These are phyloP conservation scores for Esox masquinongy DNA, from an alignment of 2,797 vertebrate species.

Conservation along the genomic window DNA sequence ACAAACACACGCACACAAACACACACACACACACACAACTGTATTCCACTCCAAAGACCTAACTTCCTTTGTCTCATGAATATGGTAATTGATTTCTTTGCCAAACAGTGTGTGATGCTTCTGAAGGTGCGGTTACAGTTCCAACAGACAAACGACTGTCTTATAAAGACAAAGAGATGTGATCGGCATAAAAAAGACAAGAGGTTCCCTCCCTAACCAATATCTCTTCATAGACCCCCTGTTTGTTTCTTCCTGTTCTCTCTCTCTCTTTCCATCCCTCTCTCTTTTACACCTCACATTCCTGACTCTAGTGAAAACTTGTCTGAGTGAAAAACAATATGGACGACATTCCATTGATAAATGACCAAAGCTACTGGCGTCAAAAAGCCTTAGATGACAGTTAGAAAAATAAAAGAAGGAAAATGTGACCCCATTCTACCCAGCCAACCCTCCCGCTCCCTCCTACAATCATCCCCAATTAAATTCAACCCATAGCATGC, in stretches of 20 bases:
- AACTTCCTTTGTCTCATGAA: constrained; percentile 73
- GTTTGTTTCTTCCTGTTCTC: neutral
- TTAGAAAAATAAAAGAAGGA: no score
- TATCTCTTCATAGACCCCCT: neutral
- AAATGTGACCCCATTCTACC: no score
- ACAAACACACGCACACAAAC: constrained; percentile 29
- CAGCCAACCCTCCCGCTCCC: neutral
- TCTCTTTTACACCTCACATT: neutral
- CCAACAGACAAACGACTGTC: constrained; percentile 63
- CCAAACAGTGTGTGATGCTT: constrained; percentile 68
- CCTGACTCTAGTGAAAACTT: neutral
- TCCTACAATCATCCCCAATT: neutral
- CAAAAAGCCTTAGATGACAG: no score
- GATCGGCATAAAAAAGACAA: constrained; percentile 40
- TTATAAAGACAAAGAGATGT: constrained; percentile 58
- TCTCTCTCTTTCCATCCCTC: neutral
- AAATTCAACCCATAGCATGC: neutral
- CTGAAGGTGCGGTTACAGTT: constrained; percentile 71
- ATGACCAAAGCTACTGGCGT: neutral
- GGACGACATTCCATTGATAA: neutral
- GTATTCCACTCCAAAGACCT: constrained; percentile 65
- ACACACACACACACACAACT: constrained; percentile 38
- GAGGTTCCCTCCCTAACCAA: neutral
- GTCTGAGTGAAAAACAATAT: neutral
- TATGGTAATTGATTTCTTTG: constrained; percentile 72